phyloP scores from a whole-genome alignment of 2,797 vertebrate species.

The Enteromius paludinosus region DNA sequence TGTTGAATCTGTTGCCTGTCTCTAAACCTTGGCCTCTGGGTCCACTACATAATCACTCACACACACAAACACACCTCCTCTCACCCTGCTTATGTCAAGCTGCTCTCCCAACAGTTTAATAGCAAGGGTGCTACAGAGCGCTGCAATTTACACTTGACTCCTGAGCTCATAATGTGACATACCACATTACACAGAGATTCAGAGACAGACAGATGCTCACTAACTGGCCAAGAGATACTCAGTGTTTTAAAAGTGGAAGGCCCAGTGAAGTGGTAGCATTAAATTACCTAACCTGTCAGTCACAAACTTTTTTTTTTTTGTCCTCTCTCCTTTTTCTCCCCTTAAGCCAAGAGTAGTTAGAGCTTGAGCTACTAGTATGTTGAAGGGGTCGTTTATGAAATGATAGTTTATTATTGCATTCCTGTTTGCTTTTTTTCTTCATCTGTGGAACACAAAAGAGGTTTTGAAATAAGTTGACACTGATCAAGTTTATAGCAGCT shows the following conservation, averaged over 20 bases:
- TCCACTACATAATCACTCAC: slow-evolving; percentile 52
- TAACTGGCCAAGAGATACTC: slow-evolving; percentile 47
- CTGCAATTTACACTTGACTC: slow-evolving; percentile 53
- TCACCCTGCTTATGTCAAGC: slow-evolving; percentile 28
- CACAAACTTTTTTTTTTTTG: slow-evolving; percentile 26
- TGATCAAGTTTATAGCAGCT: not conserved
- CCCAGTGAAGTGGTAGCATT: slow-evolving; percentile 42
- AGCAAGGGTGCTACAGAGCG: slow-evolving; percentile 39
- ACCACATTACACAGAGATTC: slow-evolving; percentile 42
- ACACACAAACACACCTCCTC: slow-evolving; percentile 40
- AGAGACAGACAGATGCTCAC: slow-evolving; percentile 49
- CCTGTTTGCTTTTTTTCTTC: not conserved
- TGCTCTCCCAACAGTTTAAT: slow-evolving; percentile 47
- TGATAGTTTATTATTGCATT: not conserved
- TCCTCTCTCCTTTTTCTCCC: not conserved
- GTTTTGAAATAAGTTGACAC: not conserved
- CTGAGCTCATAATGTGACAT: slow-evolving; percentile 50
- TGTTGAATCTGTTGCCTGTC: slow-evolving; percentile 15
- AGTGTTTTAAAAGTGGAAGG: slow-evolving; percentile 42
- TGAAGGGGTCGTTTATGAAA: not conserved
- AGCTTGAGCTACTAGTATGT: slow-evolving; percentile 19
- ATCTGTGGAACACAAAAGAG: not conserved
- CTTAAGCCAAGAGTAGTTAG: slow-evolving; percentile 35
- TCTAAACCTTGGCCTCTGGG: slow-evolving; percentile 51
- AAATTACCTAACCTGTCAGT: slow-evolving; percentile 54